Evolutionary conservation across 2,888 invertebrate species (phyloP), one percentile per base, ranked within the genome.

Genomic region (Lamproptera curius): DNA sequence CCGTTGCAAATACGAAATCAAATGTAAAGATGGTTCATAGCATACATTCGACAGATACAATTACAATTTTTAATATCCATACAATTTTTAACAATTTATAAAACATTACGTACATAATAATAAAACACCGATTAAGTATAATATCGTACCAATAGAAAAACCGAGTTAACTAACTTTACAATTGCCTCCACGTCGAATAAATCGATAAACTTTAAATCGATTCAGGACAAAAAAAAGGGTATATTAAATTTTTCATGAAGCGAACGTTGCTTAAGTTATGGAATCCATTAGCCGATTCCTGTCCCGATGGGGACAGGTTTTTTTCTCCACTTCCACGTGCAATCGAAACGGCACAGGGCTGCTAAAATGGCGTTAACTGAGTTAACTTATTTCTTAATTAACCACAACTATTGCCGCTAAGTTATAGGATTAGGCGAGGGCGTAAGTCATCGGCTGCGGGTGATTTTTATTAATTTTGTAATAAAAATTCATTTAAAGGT

Each of bases 231-330:
- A 28, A 10, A 14, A 41, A 33, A 31, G 23, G 16, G n/a, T 11
- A 31, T n/a, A 31, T n/a, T 31, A 40, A 40, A 31, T 10, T 13
- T 20, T 13, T 20, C 36, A 13, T 38, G 23, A 42, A 37, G 37
- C 42, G 33, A 38, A 14, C 28, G 28, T 31, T 14, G 36, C 42
- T 26, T 41, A 48, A 48, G 39, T 42, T 48, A 48, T 48, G 42
- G 48, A 42, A 48, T 47, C 33, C 42, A 47, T 47, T 47, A 47
- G 16, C 13, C 23, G 37, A 37, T 47, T 47, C 47, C 47, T 42
- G 42, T 33, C 10, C 16, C 11, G 14, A 17, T n/a, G 16, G 31
- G 36, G 16, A 13, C 33, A 20, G 13, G 42, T 47, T 47, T 47
- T 47, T 47, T 47, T 8, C 11, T n/a, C 15, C 11, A 13, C 15